Evolutionary conservation across 2,797 vertebrate species (phyloP), one percentile per base, ranked within the genome.

Genomic region (Acrossocheilus wenchowensis): DNA sequence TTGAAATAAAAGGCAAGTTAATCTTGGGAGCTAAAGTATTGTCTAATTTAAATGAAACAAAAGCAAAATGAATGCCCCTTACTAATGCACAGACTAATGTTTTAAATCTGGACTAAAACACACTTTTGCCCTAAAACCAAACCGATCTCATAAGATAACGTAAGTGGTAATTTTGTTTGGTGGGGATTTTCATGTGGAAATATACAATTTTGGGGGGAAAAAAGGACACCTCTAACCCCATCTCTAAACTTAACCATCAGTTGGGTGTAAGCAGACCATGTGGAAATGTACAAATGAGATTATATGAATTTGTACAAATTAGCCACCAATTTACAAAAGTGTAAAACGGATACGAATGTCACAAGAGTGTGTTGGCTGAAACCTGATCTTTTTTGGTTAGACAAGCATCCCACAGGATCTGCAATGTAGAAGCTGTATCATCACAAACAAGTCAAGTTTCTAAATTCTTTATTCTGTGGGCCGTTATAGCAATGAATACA

Each of bases 401-500:
- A 81, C 17, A 71, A 21, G 48, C 39, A 52, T 57, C 19, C 80
- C 64, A 71, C 30, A 39, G 23, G 15, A 45, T 14, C 0, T 48
- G 57, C 30, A 72, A 5, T 57, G 23, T 7, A 39, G 45, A 30
- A 81, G 64, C 30, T 71, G 45, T 30, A 30, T 15, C 11, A 34
- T n/a, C 45, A 69, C 36, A 79, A 62, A 43, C 36, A 80, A 60
- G 57, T 60, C 34, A 57, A 60, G 17, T 57, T 72, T 82, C 3
- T 19, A 17, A 36, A 7, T 77, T 54, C 43, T 34, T 81, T 77
- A 77, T 84, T 75, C 5, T 2, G 21, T 43, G 36, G n/a, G 41
- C 10, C 36, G n/a, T 19, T 41, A n/a, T 21, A 68, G 6, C 30
- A 68, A 68, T 34, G 15, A 19, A 68, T 8, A 68, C 30, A 68